phyloP scores from a whole-genome alignment of 2,888 invertebrate genomes.

The Catocala nupta region DNA sequence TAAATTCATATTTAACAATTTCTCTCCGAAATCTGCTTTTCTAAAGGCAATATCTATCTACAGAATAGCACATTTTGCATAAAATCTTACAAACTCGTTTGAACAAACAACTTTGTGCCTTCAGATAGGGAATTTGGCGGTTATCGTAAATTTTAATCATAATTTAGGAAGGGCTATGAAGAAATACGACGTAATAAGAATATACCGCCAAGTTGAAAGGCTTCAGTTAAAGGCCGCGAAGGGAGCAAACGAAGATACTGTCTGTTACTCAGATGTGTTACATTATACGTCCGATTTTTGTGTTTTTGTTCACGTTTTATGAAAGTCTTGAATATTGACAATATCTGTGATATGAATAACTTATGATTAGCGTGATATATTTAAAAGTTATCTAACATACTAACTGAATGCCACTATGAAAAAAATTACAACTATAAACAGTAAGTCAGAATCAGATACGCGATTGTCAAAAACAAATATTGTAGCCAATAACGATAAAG shows the following conservation, averaged over 20 bases:
- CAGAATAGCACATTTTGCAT: slow-evolving; percentile 50
- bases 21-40: slow-evolving; percentile 26
- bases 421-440: no score
- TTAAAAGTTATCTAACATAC: no score
- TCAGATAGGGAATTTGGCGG: slow-evolving; percentile 43
- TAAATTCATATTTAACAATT: slow-evolving; percentile 26
- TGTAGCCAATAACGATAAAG: no score
- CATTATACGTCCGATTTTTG: neutral
- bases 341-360: no score
- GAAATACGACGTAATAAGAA: slow-evolving; percentile 65
- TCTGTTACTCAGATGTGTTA: neutral
- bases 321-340: no score
- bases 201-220: slow-evolving; percentile 36
- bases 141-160: slow-evolving; percentile 75
- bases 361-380: no score
- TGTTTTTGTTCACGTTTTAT: neutral
- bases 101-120: slow-evolving; percentile 57
- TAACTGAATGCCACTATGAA: no score
- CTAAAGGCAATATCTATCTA: slow-evolving; percentile 39
- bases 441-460: no score
- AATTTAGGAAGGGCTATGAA: slow-evolving; percentile 64
- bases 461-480: no score
- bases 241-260: slow-evolving; percentile 33
- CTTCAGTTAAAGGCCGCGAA: slow-evolving; percentile 27
- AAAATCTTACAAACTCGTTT: slow-evolving; percentile 43